phyloP scores from a whole-genome alignment of 2,113 vertebrate species.

The Myiozetetes cayanensis region DNA sequence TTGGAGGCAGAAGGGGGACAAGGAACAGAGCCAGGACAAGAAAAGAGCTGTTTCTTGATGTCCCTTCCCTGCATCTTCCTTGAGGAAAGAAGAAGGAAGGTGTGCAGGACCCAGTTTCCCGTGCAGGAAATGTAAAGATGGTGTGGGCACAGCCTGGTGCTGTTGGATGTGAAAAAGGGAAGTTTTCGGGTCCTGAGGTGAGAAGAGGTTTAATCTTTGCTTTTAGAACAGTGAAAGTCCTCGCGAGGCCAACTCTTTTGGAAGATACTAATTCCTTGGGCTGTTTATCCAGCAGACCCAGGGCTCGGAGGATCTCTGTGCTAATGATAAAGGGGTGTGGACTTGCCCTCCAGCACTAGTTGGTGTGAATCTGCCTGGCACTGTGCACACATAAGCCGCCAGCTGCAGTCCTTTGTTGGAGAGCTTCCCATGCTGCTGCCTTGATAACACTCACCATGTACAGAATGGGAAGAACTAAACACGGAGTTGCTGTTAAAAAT shows the following conservation, averaged over 20 bases:
- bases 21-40: not conserved
- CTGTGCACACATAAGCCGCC: not conserved
- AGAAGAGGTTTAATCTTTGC: not conserved
- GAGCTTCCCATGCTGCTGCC: not conserved
- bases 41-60: not conserved
- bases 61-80: not conserved
- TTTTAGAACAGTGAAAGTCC: not conserved
- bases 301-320: not conserved
- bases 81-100: not conserved
- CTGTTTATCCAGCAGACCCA: not conserved
- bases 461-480: not conserved
- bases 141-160: too few relatives aligned
- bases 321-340: not conserved
- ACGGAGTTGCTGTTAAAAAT: not conserved
- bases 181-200: too few relatives aligned
- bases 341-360: not conserved
- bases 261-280: not conserved
- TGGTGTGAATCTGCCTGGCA: not conserved
- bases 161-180: not conserved
- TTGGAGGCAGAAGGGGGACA: not conserved
- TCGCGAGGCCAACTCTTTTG: not conserved
- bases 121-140: not conserved
- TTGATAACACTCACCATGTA: rapidly evolving
- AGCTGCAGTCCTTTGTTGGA: not conserved
- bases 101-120: not conserved